Evolutionary conservation across 2,113 vertebrate species (phyloP), one percentile per base, ranked within the genome.

Genomic region (Zosterops hypoxanthus): DNA sequence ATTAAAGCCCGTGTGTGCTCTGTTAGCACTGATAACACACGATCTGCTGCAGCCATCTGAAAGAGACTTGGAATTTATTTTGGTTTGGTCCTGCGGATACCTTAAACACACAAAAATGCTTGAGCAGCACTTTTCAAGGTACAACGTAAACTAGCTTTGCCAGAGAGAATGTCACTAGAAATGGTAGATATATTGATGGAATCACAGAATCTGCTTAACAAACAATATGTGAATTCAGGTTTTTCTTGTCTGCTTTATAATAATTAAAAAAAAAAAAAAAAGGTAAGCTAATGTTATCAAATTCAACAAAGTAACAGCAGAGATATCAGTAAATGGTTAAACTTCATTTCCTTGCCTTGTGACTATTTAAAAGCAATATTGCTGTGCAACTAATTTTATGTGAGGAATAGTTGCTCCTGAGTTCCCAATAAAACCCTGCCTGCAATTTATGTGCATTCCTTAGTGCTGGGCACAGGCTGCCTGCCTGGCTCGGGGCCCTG

Each of bases 401-500:
- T 94, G 89, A 68, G 11, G 76, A 97, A 85, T 85, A 97, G 94
- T 84, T 95, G 91, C 76, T 93, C 82, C 92, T 94, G 89, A 5
- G 50, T 86, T 91, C 96, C 95, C 96, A 96, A 90, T 96, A 97
- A 97, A 98, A 93, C 79, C 79, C 68, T 66, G 95, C 69, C 94
- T 86, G 95, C 44, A 14, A 94, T 98, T 98, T 98, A 98, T 91
- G 96, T 93, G 98, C 97, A 97, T 98, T 98, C 97, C 97, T 97
- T 25, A 6, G 90, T 5, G 69, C 86, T 86, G 96, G 97, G 94
- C 88, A 97, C 71, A 86, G 94, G 86, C 96, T 47, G 79, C 91
- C 57, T 82, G 94, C 81, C 82, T 75, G 78, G 89, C 88, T 46
- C 8, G 26, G 88, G 86, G 92, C 61, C 91, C 88, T 49, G 29